Conservation (phyloP, 2,113 vertebrate genomes). For the Silurus meridionalis region DNA sequence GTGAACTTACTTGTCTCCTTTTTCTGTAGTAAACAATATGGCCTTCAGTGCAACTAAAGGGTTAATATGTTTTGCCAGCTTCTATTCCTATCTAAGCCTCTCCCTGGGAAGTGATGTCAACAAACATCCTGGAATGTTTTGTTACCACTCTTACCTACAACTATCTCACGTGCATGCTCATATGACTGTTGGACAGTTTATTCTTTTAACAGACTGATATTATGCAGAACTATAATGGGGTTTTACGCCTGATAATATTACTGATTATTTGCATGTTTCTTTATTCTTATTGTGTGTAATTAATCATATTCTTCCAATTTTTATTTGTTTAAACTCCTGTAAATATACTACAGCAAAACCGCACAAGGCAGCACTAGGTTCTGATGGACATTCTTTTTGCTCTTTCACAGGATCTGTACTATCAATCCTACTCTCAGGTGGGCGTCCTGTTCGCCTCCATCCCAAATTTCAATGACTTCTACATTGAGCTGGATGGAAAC, state of each 20-base stretch:
- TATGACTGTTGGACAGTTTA: background rate
- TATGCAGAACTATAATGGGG: background rate
- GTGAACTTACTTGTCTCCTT: background rate
- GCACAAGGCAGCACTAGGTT: background rate
- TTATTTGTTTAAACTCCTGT: background rate
- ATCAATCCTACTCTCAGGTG: constrained; percentile 97
- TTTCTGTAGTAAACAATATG: background rate
- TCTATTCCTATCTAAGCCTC: constrained; percentile 46
- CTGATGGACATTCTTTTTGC: constrained; percentile 8
- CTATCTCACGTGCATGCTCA: background rate
- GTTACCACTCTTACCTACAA: background rate
- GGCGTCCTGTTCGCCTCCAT: constrained; percentile 98
- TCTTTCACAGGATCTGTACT: constrained; percentile 88
- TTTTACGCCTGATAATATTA: background rate
- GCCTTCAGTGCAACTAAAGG: background rate
- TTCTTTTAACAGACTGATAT: background rate
- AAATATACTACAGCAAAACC: background rate
- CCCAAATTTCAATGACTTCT: constrained; percentile 99
- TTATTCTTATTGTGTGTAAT: background rate
- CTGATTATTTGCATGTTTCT: background rate
- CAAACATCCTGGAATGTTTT: constrained; percentile 61
- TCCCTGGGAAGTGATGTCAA: constrained; percentile 54
- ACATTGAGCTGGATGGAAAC: constrained; percentile 98
- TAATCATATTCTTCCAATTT: too few relatives aligned
- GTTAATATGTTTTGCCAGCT: constrained; percentile 39